Base-by-base conservation (phyloP, 2,797 vertebrate genomes). In the Ficedula albicollis region DNA sequence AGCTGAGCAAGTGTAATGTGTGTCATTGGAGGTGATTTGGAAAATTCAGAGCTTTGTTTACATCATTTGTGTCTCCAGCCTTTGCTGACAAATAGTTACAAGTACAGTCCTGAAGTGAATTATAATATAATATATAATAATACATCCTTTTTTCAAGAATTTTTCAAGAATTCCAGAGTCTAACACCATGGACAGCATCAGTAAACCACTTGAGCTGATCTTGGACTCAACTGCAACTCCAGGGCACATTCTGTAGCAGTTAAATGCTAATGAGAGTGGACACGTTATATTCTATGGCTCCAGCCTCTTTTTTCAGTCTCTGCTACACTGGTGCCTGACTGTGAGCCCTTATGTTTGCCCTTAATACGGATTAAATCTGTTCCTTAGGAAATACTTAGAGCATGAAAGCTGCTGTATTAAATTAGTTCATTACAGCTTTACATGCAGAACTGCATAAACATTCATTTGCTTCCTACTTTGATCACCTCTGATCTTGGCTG, bases 351-450 rank as follows among this genome's bases (percentile, higher is more conserved):
- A 20, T 26, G 19, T 66, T 67, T 76, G 34, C 41, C 64, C 90
- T 90, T 93, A 88, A 76, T 79, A 73, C 56, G 89, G 82, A 81
- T 89, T 93, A 87, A 93, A 89, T 69, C 46, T 81, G 34, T 86
- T 92, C 87, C 76, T 92, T 86, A 84, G 67, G 63, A 95, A 92
- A 67, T 59, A 87, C 79, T 64, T 95, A 72, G 22, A 95, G 76
- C 89, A 58, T 76, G 92, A 87, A 89, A 92, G 46, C 54, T 92
- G 73, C 80, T 96, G 18, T 30, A 85, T 89, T 81, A 86, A 84
- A 91, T 90, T 84, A 91, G 62, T 88, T 89, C 89, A 73, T 84
- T 90, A 81, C 27, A 67, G 16, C 81, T 63, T 67, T 91, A 79
- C 92, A 86, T 81, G 89, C 66, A 60, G 49, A 95, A 66, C 62